A percentile compares a stretch with the other conserved stretches of the same genome.
phyloP scores from a whole-genome alignment of 1,140 invertebrate species.

The Ruditapes philippinarum region DNA sequence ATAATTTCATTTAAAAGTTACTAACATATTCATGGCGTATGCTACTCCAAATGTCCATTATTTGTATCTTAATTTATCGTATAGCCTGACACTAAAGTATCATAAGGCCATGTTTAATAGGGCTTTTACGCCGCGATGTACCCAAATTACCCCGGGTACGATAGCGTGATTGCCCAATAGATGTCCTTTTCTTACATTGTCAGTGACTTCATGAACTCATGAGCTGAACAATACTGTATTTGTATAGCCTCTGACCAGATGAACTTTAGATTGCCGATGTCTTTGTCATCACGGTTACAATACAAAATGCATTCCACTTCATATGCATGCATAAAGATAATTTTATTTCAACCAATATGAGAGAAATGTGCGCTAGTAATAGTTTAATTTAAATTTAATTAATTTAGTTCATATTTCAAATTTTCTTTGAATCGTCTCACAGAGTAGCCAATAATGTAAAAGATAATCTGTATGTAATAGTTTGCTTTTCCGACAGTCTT shows the following conservation, averaged over 20 bases:
- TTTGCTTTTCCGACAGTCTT: too few relatives aligned
- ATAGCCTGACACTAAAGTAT: conserved; percentile 1
- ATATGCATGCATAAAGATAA: too few relatives aligned
- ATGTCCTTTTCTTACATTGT: conserved; percentile 44
- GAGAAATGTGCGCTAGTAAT: too few relatives aligned
- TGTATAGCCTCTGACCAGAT: conserved; percentile 28
- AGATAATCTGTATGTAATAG: too few relatives aligned
- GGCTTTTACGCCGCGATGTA: conserved; percentile 20
- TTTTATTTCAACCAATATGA: too few relatives aligned
- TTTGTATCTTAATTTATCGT: conserved; percentile 27
- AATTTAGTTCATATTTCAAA: too few relatives aligned
- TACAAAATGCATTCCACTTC: too few relatives aligned
- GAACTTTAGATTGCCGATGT: background rate
- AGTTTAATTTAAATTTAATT: too few relatives aligned
- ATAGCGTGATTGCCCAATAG: conserved; percentile 48
- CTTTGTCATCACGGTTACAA: background rate
- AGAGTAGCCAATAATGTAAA: too few relatives aligned
- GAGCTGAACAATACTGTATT: conserved; percentile 13
- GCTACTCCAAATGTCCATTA: background rate
- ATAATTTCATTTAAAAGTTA: background rate
- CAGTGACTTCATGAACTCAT: conserved; percentile 34
- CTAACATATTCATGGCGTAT: background rate
- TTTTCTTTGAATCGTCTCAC: too few relatives aligned
- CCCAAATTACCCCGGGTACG: conserved; percentile 2
- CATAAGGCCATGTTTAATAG: conserved; percentile 5